These are phyloP conservation scores for Limonius californicus DNA, from an alignment of 1,140 invertebrate genomes.

Conservation along the genomic window DNA sequence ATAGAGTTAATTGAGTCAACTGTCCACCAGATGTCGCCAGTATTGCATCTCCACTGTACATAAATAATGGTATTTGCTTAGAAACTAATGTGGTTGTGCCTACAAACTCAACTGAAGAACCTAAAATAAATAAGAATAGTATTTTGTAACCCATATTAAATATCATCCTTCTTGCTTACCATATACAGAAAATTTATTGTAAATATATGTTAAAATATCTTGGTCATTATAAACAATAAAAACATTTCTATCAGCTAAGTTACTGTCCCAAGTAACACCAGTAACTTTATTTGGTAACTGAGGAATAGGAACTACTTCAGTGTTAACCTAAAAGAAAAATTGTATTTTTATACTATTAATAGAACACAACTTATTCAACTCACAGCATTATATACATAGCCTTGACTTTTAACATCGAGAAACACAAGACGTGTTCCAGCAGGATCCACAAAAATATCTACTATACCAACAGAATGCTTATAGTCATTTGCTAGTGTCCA, in stretches of 20 bases:
- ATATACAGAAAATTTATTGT: constrained; percentile 72
- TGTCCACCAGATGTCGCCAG: constrained; percentile 70
- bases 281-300: constrained; percentile 61
- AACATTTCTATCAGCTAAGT: constrained; percentile 75
- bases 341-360: no score
- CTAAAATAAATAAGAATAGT: no score
- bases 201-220: constrained; percentile 76
- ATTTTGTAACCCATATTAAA: no score
- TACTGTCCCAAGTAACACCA: constrained; percentile 89
- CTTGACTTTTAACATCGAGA: constrained; percentile 78
- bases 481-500: constrained; percentile 80
- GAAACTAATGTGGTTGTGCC: constrained; percentile 68
- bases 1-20: constrained; percentile 43
- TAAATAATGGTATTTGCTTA: constrained; percentile 75
- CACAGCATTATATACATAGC: constrained; percentile 82
- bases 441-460: constrained; percentile 73
- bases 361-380: no score
- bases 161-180: no score
- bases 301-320: constrained; percentile 57
- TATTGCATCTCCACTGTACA: constrained; percentile 76
- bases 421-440: constrained; percentile 79
- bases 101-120: constrained; percentile 59
- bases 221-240: constrained; percentile 80
- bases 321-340: constrained; percentile 51
- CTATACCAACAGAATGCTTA: constrained; percentile 76